phyloP scores from a whole-genome alignment of 2,797 vertebrate species.

The Carduelis carduelis region DNA sequence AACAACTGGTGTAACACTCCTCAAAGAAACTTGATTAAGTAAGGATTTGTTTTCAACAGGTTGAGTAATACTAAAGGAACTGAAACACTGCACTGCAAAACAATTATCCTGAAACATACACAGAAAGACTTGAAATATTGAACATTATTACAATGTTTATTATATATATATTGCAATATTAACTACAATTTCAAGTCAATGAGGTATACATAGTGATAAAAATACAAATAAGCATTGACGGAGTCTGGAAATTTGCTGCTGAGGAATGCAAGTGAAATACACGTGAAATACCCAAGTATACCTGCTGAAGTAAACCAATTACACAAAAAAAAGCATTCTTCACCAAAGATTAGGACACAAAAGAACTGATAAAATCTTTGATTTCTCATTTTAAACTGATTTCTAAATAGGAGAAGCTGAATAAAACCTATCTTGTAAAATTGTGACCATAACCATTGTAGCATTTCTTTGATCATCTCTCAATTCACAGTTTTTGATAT shows the following conservation, averaged over 20 bases:
- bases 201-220: background rate
- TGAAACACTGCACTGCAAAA: background rate
- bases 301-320: background rate
- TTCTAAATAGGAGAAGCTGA: background rate
- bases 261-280: background rate
- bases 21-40: background rate
- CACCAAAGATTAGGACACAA: background rate
- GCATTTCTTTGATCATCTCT: background rate
- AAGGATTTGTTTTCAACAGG: constrained; percentile 2
- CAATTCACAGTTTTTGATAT: background rate
- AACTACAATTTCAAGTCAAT: background rate
- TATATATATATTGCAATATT: background rate
- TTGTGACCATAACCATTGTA: background rate
- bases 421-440: background rate
- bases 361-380: background rate
- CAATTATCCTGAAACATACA: background rate
- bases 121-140: background rate
- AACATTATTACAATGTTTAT: background rate
- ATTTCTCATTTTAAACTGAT: background rate
- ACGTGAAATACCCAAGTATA: background rate
- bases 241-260: background rate
- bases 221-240: background rate
- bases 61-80: background rate
- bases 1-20: background rate
- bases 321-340: background rate